Evolutionary conservation across 2,113 vertebrate species (phyloP), one percentile per base, ranked within the genome.

Genomic region (Apodemus speciosus): DNA sequence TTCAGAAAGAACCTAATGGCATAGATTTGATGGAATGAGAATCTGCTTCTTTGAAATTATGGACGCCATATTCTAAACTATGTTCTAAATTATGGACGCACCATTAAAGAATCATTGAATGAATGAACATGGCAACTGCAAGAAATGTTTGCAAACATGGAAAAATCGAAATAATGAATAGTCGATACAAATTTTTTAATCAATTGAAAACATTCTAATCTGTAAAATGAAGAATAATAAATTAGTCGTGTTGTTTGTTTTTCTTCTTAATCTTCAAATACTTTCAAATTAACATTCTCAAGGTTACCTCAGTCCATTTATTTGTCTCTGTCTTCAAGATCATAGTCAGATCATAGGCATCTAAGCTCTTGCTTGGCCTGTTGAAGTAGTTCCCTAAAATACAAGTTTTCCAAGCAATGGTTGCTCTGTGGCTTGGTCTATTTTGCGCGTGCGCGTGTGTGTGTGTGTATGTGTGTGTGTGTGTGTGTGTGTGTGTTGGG

Each of bases 141-240:
- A 25, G 73, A 35, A 66, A 89, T 83, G 23, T 25, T 46, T 89
- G 72, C 80, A 93, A 62, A 85, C 51, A 38, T 84, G 32, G 11
- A 85, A 69, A 10, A 91, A 38, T 9, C 20, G 38, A 94, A 90
- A 75, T 64, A 79, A 92, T n/a, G 0, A 89, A 35, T 84, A 81
- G 14, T 85, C 8, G 64, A 76, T 53, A 49, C 27, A 89, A 1
- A 62, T 71, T 46, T 62, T 60, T 38, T 80, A 58, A 89, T 66
- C 11, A 89, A 58, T 10, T 80, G 38, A 75, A 88, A 85, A 90
- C 89, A 21, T 86, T 32, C 21, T 46, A 89, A 49, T 18, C 2
- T 90, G 3, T 92, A 32, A 91, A 93, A 86, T 13, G 75, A 62
- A 43, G 69, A 80, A 85, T 23, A 43, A 77, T 79, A n/a, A 66